Evolutionary conservation across 2,888 invertebrate genomes (phyloP), one percentile per base, ranked within the genome.

Genomic region (Drosophila peninsularis): DNA sequence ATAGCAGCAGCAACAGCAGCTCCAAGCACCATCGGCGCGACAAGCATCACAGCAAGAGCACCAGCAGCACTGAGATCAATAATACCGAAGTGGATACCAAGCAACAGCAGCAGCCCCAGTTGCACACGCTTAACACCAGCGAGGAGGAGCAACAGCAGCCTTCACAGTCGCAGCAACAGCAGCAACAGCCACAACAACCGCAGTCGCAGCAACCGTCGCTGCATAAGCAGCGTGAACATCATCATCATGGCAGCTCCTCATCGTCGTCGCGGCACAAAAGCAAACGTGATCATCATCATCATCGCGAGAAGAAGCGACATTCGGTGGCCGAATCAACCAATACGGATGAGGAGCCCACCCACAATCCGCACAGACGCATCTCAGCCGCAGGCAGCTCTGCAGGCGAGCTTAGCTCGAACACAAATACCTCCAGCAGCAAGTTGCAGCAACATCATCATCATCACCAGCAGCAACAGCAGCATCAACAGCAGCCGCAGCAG

Each of bases 291-390:
- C 89, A 87, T 37, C 90, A 91, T 32, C 91, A 92, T 71, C 91
- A 92, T 68, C 91, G 92, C 9, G 92, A 92, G 32, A 91, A 91
- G 75, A 92, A 92, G 65, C 90, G 91, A 0, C 91, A 92, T 56
- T 89, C 89, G 7, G 80, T 90, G 13, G 80, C 86, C 3, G 89
- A 82, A 50, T 82, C 80, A 9, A 79, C 79, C 6, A 86, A 86
- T 17, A 90, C 89, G 5, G 91, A 91, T 44, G 91, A 91, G 49
- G 91, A 91, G 58, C 71, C 78, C 14, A 49, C 62, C 9, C 88
- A 83, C 34, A 88, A 84, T 60, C 71, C 80, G 5, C 81, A 82
- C 39, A 71, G 89, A 53, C 88, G 91, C 27, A 75, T 70, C 27
- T 88, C 91, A 9, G 88, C 77, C 1, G 78, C 90, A 3, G 89